Percentiles rank a stretch among this genome's conserved stretches.
Evolutionary conservation across 2,113 vertebrate species (phyloP).

Genomic region (Stercorarius parasiticus): DNA sequence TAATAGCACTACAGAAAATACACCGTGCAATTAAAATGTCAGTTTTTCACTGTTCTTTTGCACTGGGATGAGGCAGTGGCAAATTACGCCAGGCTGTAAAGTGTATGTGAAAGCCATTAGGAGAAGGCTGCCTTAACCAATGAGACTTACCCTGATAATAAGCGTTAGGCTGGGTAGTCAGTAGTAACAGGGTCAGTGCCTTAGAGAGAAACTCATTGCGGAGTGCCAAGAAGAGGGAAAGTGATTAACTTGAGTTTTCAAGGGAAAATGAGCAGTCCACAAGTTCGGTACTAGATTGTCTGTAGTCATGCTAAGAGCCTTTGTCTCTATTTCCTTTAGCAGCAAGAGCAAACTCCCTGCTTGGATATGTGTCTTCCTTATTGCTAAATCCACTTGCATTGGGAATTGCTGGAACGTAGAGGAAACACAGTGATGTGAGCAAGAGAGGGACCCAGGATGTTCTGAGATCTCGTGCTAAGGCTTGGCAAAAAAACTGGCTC

Average conservation of each 20-base stretch:
- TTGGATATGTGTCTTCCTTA: neutral
- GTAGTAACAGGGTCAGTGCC: slow-evolving; percentile 14
- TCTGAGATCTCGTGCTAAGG: neutral
- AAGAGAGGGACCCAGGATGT: slow-evolving; percentile 9
- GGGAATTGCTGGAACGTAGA: neutral
- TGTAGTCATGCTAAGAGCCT: neutral
- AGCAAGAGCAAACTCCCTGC: neutral
- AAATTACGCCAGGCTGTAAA: neutral
- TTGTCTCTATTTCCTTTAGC: neutral
- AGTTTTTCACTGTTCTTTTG: neutral
- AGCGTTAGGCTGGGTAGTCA: neutral
- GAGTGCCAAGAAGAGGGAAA: slow-evolving; percentile 15
- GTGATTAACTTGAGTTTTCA: slow-evolving; percentile 38
- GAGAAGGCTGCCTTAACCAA: neutral
- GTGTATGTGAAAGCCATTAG: neutral
- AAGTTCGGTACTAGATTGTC: neutral
- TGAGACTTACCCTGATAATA: neutral
- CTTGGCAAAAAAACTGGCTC: slow-evolving; percentile 19
- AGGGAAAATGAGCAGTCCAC: slow-evolving; percentile 19
- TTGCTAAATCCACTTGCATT: neutral
- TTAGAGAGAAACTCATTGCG: slow-evolving; percentile 8
- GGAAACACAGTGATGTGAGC: neutral
- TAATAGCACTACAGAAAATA: neutral
- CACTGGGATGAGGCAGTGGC: neutral
- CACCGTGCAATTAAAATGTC: neutral